Evolutionary conservation across 1,140 invertebrate species (phyloP).

Genomic region (Oncopodura yosiiana): DNA sequence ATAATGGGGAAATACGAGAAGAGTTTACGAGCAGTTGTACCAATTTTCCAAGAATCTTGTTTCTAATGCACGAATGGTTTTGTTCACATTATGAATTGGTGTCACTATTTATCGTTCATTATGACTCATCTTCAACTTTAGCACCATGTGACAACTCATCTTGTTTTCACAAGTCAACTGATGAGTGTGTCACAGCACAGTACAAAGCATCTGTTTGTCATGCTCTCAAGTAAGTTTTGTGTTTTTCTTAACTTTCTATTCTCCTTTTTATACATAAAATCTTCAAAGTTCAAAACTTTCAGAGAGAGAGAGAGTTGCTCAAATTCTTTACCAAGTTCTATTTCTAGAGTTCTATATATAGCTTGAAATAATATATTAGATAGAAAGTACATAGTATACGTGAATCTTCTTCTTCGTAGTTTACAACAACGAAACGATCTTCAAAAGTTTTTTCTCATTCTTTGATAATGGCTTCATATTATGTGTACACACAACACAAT

Average conservation of each 20-base stretch:
- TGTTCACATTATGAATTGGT: conserved; percentile 13
- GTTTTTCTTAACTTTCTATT: not conserved
- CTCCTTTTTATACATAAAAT: not conserved
- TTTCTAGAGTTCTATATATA: too few relatives aligned
- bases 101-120: conserved; percentile 19
- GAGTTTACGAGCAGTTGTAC: conserved; percentile 23
- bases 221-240: conserved; percentile 12
- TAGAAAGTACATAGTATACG: too few relatives aligned
- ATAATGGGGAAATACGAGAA: conserved; percentile 17
- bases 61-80: conserved; percentile 30
- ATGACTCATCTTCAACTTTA: conserved; percentile 7
- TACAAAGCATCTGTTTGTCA: conserved; percentile 16
- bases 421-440: too few relatives aligned
- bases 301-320: too few relatives aligned
- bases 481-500: too few relatives aligned
- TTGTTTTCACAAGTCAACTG: conserved; percentile 1
- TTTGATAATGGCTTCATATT: too few relatives aligned
- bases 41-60: conserved; percentile 21
- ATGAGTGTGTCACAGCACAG: conserved; percentile 3
- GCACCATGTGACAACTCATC: conserved; percentile 13
- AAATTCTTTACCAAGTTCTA: too few relatives aligned
- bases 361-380: too few relatives aligned
- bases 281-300: not conserved
- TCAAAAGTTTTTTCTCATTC: too few relatives aligned
- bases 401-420: too few relatives aligned